Evolutionary conservation across 2,888 invertebrate species (phyloP).

Genomic region (Beris chalybata): DNA sequence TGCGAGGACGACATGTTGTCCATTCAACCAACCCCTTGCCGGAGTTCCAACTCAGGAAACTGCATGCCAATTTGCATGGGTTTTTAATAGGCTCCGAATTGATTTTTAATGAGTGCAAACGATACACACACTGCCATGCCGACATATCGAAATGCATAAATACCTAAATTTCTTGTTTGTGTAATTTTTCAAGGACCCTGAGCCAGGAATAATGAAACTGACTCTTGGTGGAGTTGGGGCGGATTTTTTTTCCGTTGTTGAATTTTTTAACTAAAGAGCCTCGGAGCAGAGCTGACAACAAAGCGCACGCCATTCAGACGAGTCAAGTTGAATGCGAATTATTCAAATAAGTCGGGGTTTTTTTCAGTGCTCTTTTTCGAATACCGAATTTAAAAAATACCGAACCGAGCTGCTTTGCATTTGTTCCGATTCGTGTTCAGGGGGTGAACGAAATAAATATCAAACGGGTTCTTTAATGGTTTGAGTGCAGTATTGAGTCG

Average conservation of each 20-base stretch:
- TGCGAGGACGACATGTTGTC: no score
- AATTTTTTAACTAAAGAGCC: background rate
- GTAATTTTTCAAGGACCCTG: background rate
- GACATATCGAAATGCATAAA: background rate
- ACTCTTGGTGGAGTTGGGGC: background rate
- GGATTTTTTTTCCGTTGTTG: background rate
- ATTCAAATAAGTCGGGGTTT: slow-evolving; percentile 5
- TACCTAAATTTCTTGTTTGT: slow-evolving; percentile 14
- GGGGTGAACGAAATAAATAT: background rate
- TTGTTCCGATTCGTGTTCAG: background rate
- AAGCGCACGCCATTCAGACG: background rate
- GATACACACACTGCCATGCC: background rate
- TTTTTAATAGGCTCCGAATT: slow-evolving; percentile 36
- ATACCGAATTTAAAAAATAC: slow-evolving; percentile 6
- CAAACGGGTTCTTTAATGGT: background rate
- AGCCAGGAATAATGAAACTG: slow-evolving; percentile 12
- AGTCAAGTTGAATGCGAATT: slow-evolving; percentile 16
- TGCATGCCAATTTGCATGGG: slow-evolving; percentile 32
- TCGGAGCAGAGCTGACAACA: background rate
- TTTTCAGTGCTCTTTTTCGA: slow-evolving; percentile 5
- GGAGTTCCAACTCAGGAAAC: slow-evolving; percentile 4
- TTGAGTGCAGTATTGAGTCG: slow-evolving; percentile 1
- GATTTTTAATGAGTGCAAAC: slow-evolving; percentile 36
- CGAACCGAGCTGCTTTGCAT: background rate
- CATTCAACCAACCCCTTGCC: no score